phyloP scores from a whole-genome alignment of 2,113 vertebrate genomes.

The Etheostoma cragini region DNA sequence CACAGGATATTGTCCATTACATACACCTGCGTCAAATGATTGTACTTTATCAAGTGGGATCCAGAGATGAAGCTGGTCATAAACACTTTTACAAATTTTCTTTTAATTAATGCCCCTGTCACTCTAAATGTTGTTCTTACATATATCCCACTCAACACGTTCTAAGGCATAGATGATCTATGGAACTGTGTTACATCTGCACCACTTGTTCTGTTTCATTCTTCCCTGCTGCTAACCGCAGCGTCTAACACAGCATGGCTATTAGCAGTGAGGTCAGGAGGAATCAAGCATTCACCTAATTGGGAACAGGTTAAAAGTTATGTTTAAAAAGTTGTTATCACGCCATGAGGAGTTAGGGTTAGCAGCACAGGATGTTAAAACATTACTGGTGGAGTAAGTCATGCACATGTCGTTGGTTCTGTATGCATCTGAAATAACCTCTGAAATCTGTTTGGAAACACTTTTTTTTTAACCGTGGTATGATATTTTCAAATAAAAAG shows the following conservation, averaged over 20 bases:
- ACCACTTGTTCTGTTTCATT: conserved; percentile 12
- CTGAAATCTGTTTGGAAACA: background rate
- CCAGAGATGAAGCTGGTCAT: background rate
- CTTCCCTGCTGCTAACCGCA: conserved; percentile 19
- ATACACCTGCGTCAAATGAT: background rate
- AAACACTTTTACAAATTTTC: background rate
- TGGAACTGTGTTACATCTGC: conserved; percentile 19
- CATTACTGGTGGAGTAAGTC: background rate
- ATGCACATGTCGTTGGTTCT: background rate
- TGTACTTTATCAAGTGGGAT: conserved; percentile 16
- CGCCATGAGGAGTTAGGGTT: conserved; percentile 18
- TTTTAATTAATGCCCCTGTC: background rate
- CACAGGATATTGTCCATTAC: conserved; percentile 16
- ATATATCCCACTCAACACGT: background rate
- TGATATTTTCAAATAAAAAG: background rate
- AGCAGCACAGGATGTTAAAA: background rate
- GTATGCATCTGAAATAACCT: background rate
- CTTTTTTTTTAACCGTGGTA: background rate
- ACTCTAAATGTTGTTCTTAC: conserved; percentile 6
- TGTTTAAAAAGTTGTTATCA: conserved; percentile 48
- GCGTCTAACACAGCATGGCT: conserved; percentile 33
- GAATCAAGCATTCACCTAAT: conserved; percentile 43
- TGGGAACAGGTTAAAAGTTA: conserved; percentile 43
- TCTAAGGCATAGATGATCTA: background rate
- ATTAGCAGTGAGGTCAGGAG: conserved; percentile 38